phyloP scores from a whole-genome alignment of 2,888 invertebrate species.

The Drosophila borborema region DNA sequence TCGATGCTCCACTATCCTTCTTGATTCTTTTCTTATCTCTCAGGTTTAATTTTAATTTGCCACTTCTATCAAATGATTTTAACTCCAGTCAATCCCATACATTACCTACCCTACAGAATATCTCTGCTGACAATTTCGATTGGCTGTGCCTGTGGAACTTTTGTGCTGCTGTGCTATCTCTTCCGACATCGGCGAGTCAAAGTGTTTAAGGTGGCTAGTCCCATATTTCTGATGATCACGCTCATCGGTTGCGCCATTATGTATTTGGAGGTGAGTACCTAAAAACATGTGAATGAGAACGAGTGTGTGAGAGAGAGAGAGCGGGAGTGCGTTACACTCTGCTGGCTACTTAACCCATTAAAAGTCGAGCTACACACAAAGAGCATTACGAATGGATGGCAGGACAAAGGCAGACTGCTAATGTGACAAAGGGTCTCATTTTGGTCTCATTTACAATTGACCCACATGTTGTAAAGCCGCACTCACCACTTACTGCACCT shows the following conservation, averaged over 20 bases:
- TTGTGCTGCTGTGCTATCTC: constrained; percentile 91
- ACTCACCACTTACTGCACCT: constrained; percentile 15
- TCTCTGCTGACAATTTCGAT: constrained; percentile 92
- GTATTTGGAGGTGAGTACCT: constrained; percentile 92
- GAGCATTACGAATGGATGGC: constrained; percentile 45
- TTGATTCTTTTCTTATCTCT: no score
- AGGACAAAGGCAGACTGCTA: constrained; percentile 52
- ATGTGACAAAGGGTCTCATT: constrained; percentile 68
- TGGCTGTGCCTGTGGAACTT: constrained; percentile 91
- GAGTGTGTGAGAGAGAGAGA: not conserved
- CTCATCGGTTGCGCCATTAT: constrained; percentile 95
- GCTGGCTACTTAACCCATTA: constrained; percentile 67
- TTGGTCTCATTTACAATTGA: constrained; percentile 73
- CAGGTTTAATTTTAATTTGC: no score
- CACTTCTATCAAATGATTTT: no score
- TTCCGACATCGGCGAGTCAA: constrained; percentile 93
- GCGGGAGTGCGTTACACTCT: not conserved
- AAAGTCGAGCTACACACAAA: constrained; percentile 50
- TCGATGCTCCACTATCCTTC: no score
- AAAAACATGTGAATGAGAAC: not conserved
- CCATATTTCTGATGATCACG: constrained; percentile 95
- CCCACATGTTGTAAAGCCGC: constrained; percentile 52
- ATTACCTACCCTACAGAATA: constrained; percentile 87
- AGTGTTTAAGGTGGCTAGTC: constrained; percentile 96
- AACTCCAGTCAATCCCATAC: no score